Percentiles rank a stretch among this genome's conserved stretches.
Conservation (phyloP, 2,113 vertebrate species). For the Bagarius yarrelli region DNA sequence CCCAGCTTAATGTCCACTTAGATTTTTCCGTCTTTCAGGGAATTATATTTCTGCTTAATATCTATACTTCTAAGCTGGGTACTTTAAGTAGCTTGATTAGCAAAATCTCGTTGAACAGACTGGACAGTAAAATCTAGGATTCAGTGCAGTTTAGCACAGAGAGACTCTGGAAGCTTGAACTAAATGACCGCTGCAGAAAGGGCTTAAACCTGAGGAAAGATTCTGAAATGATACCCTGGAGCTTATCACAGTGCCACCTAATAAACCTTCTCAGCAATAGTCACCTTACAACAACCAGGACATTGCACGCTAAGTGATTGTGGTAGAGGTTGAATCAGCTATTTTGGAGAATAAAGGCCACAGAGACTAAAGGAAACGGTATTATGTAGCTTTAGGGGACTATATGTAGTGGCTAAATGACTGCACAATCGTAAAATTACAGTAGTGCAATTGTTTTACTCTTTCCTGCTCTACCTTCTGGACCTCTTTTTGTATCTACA, state of each 20-base stretch:
- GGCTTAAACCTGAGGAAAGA: constrained; percentile 29
- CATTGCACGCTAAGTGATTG: constrained; percentile 16
- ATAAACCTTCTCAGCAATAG: constrained; percentile 42
- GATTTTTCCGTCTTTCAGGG: not conserved
- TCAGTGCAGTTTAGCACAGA: not conserved
- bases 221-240: constrained; percentile 28
- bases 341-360: constrained; percentile 26
- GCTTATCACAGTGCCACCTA: constrained; percentile 29
- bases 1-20: not conserved
- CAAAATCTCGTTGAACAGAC: constrained; percentile 1
- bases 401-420: constrained; percentile 26
- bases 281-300: not conserved
- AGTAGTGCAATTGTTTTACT: not conserved
- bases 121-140: not conserved
- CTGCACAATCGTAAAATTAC: constrained; percentile 24
- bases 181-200: constrained; percentile 19
- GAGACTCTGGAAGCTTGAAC: constrained; percentile 1
- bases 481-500: not conserved
- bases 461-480: constrained; percentile 14
- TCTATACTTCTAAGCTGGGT: not conserved
- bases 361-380: constrained; percentile 21
- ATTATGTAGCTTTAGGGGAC: constrained; percentile 40
- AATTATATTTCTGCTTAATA: constrained; percentile 10
- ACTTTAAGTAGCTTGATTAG: not conserved
- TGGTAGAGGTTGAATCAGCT: constrained; percentile 22